Evolutionary conservation across 2,797 vertebrate genomes (phyloP), one percentile per base, ranked within the genome.

Genomic region (Gila robusta): DNA sequence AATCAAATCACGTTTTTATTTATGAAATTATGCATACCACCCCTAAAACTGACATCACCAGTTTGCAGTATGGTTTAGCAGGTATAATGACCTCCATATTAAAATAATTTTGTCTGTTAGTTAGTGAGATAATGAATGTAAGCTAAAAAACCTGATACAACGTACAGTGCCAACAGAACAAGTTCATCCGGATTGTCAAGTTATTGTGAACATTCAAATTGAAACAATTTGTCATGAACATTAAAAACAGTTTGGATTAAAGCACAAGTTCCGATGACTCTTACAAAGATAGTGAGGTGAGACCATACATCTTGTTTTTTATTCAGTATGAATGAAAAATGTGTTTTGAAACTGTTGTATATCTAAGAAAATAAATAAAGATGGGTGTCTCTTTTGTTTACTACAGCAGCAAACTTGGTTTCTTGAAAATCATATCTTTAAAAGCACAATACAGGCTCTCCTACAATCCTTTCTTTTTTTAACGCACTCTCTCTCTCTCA

Each of bases 361-460:
- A 59, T 26, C 23, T 21, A 10, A 21, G 11, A 10, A 23, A 56
- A 49, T 49, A 32, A 32, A 32, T 32, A 32, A 32, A 32, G 28
- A 32, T 32, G 28, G 9, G 37, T 23, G 16, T 28, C 6, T n/a
- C 11, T 49, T 49, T 66, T 76, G 41, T 74, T 74, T 66, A 49
- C 56, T 59, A 74, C 56, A 35, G 11, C 26, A 47, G 37, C 11
- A 47, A 64, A 74, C 54, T 47, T 35, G 54, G 19, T 16, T 74
- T 73, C 39, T 64, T 64, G 54, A 74, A 49, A 47, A 39, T 67
- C 82, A 39, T 44, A 72, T 21, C 54, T 14, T 41, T 56, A 37
- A 41, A 23, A 83, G 56, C 35, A 82, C 35, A 52, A 49, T 47
- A 6, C 44, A n/a, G n/a, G 12, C 28, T 35, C 35, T 47, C 26